A percentile compares a stretch with the other conserved stretches of the same genome.
phyloP scores from a whole-genome alignment of 2,888 invertebrate species.

The Phyto melanocephala region DNA sequence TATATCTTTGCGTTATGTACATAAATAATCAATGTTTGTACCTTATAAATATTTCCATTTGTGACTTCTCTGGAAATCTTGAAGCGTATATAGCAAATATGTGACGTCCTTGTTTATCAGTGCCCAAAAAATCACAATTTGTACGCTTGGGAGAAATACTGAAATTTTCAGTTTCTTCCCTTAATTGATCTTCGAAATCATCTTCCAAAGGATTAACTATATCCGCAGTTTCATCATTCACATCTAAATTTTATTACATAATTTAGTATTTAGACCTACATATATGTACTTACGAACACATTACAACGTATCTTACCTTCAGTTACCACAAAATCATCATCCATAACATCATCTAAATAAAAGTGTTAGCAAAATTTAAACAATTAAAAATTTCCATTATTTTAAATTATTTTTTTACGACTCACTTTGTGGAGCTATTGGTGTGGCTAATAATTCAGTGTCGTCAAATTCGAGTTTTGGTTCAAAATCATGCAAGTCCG shows the following conservation, averaged over 20 bases:
- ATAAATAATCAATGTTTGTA: slow-evolving; percentile 53
- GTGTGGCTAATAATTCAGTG: slow-evolving; percentile 88
- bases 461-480: slow-evolving; percentile 85
- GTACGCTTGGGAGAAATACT: slow-evolving; percentile 56
- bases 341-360: slow-evolving; percentile 76
- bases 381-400: too few species aligned
- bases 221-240: slow-evolving; percentile 72
- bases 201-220: slow-evolving; percentile 76
- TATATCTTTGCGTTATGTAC: too few species aligned
- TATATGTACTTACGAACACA: neutral
- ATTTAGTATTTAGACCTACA: neutral
- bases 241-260: slow-evolving; percentile 64
- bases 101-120: slow-evolving; percentile 89
- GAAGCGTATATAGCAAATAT: slow-evolving; percentile 98
- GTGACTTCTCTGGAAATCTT: slow-evolving; percentile 86
- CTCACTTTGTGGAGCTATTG: slow-evolving; percentile 83
- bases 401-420: neutral
- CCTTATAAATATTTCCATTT: slow-evolving; percentile 78
- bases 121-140: slow-evolving; percentile 82
- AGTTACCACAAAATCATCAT: slow-evolving; percentile 76
- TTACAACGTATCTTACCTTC: slow-evolving; percentile 71
- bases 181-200: slow-evolving; percentile 77
- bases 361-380: slow-evolving; percentile 31
- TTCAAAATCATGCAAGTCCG: slow-evolving; percentile 95
- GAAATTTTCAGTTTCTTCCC: slow-evolving; percentile 70